Conservation (phyloP, 2,113 vertebrate genomes). For the Chascanopsetta lugubris region DNA sequence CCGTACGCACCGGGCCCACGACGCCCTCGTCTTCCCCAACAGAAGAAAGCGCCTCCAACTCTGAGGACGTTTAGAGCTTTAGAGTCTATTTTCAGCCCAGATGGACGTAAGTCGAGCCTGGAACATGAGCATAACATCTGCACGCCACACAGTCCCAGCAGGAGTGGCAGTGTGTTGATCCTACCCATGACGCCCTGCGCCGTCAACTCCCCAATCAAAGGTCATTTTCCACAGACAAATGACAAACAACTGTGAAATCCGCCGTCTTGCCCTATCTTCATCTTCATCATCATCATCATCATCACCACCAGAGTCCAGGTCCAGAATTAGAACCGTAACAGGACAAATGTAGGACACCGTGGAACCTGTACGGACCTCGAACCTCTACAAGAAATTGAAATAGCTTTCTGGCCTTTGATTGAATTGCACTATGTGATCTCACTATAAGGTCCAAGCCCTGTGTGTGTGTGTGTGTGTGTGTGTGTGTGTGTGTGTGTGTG, state of each 20-base stretch:
- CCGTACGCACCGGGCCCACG: no score
- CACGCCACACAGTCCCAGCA: no score
- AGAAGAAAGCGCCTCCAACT: no score
- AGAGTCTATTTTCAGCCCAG: no score
- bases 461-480: slow-evolving; percentile 51
- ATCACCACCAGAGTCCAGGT: slow-evolving; percentile 13
- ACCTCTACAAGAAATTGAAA: slow-evolving; percentile 76
- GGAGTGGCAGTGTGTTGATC: no score
- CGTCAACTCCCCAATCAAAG: slow-evolving; percentile 1
- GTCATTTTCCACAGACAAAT: background rate
- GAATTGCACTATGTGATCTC: slow-evolving; percentile 67
- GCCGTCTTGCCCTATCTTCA: no score
- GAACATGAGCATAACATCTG: no score
- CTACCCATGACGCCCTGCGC: no score
- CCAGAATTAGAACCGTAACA: slow-evolving; percentile 14
- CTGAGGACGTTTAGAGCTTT: no score
- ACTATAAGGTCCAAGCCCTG: slow-evolving; percentile 44
- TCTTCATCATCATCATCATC: no score
- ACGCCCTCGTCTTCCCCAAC: no score
- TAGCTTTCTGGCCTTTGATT: slow-evolving; percentile 75
- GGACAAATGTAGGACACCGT: slow-evolving; percentile 13
- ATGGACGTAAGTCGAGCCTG: no score
- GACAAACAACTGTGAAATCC: slow-evolving; percentile 3
- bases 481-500: slow-evolving; percentile 56
- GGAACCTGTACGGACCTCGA: slow-evolving; percentile 35